Percentiles rank a stretch among this genome's conserved stretches.
Conservation (phyloP, 2,888 invertebrate genomes). For the Synergus umbraculus region DNA sequence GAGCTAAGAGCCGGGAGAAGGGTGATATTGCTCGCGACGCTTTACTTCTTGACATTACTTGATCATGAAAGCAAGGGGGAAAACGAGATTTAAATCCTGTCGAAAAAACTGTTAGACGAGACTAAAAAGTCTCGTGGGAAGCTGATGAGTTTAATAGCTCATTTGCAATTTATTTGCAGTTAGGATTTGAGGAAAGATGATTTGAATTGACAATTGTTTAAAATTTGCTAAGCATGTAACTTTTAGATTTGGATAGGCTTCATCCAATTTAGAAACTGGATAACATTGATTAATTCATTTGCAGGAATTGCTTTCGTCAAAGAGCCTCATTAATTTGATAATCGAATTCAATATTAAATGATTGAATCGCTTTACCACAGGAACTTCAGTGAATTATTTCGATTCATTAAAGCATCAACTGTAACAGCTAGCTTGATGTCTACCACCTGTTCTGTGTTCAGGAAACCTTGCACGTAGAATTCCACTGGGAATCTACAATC, state of each 20-base stretch:
- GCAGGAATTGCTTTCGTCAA: not conserved
- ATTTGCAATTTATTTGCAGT: not conserved
- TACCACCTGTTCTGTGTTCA: constrained; percentile 4
- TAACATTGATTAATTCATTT: not conserved
- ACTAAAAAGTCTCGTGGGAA: not conserved
- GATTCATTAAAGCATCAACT: not conserved
- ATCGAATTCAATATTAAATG: not conserved
- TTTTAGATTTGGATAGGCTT: not conserved
- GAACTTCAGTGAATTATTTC: not conserved
- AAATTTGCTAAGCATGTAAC: too few relatives aligned
- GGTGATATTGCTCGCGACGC: not conserved
- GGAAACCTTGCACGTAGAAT: not conserved
- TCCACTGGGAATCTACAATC: not conserved
- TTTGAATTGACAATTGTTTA: too few relatives aligned
- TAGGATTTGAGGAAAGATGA: not conserved
- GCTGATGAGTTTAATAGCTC: not conserved
- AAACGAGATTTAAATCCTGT: constrained; percentile 30
- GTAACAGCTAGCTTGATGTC: not conserved
- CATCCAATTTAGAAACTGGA: not conserved
- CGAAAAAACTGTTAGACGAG: not conserved
- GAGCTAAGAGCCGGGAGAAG: constrained; percentile 9
- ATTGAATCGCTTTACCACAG: not conserved
- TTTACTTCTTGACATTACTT: constrained; percentile 36
- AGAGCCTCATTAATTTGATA: not conserved
- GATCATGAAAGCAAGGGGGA: constrained; percentile 8